These are phyloP conservation scores for Tenebrosternarchus preto DNA, from an alignment of 2,113 vertebrate species.

Conservation along the genomic window DNA sequence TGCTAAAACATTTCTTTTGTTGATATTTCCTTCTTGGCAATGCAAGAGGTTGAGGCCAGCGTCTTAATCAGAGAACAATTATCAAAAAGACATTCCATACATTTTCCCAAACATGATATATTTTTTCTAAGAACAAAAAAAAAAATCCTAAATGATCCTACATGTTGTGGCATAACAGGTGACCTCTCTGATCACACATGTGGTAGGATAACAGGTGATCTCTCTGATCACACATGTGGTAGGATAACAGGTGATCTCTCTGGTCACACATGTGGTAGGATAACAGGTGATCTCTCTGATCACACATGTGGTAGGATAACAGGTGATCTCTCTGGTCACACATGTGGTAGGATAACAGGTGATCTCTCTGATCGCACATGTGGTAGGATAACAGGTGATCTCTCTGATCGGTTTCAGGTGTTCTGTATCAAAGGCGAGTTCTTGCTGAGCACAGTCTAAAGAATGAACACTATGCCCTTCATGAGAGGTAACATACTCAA, in stretches of 20 bases:
- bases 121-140: not conserved
- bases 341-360: not conserved
- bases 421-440: conserved; percentile 77
- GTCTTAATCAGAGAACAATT: not conserved
- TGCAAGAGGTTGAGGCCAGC: not conserved
- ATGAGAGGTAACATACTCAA: conserved; percentile 77
- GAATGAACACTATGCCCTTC: conserved; percentile 67
- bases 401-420: conserved; percentile 63
- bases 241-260: not conserved
- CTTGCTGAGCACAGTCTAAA: conserved; percentile 80
- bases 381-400: too few relatives aligned
- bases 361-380: too few relatives aligned
- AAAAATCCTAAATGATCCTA: not conserved
- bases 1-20: not conserved
- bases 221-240: not conserved
- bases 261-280: too few relatives aligned
- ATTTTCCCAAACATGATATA: not conserved
- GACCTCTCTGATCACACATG: too few relatives aligned
- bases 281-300: too few relatives aligned
- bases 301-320: not conserved
- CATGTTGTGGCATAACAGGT: not conserved
- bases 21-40: not conserved
- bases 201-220: not conserved
- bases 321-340: too few relatives aligned
- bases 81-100: not conserved